Evolutionary conservation across 37 sponge, comb jelly and placozoan species (phyloP).

Genomic region (Geodia barretti): DNA sequence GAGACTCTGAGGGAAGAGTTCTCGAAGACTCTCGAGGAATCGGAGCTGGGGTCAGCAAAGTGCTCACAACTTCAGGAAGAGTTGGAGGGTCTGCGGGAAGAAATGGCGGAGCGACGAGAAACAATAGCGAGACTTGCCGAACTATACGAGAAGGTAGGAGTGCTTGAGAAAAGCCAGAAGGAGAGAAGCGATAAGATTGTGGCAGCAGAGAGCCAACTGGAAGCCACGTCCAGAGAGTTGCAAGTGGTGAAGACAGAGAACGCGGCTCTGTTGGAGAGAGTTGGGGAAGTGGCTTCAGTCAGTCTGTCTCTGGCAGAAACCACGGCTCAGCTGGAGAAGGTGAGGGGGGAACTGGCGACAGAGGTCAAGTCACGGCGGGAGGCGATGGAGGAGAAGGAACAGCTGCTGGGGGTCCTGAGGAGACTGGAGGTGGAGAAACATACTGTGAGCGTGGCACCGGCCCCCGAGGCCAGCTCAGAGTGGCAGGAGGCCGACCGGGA

Average conservation of each 20-base stretch:
- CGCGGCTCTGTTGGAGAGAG: neutral
- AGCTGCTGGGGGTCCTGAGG: constrained; percentile 22
- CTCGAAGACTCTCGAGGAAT: neutral
- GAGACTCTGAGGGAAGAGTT: constrained; percentile 3
- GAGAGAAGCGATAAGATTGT: constrained; percentile 2
- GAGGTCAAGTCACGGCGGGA: constrained; percentile 13
- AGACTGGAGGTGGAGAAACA: constrained; percentile 48
- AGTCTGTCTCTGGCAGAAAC: constrained; percentile 16
- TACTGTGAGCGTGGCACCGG: neutral
- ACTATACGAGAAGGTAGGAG: neutral
- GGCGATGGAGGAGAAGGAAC: constrained; percentile 20
- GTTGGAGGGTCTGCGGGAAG: neutral
- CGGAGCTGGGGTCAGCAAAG: neutral
- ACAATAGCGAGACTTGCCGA: neutral
- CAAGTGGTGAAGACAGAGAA: constrained; percentile 7
- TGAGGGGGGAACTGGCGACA: constrained; percentile 9
- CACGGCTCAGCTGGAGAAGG: constrained; percentile 1
- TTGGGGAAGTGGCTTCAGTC: constrained; percentile 14
- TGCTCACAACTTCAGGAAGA: neutral
- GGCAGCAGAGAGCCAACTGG: neutral
- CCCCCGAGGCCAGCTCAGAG: constrained; percentile 9
- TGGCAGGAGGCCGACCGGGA: constrained; percentile 17
- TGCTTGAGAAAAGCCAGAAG: neutral
- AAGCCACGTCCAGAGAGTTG: neutral
- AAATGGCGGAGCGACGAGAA: neutral